These are phyloP conservation scores for Luperina nickerlii DNA, from an alignment of 2,888 invertebrate species.

Conservation along the genomic window DNA sequence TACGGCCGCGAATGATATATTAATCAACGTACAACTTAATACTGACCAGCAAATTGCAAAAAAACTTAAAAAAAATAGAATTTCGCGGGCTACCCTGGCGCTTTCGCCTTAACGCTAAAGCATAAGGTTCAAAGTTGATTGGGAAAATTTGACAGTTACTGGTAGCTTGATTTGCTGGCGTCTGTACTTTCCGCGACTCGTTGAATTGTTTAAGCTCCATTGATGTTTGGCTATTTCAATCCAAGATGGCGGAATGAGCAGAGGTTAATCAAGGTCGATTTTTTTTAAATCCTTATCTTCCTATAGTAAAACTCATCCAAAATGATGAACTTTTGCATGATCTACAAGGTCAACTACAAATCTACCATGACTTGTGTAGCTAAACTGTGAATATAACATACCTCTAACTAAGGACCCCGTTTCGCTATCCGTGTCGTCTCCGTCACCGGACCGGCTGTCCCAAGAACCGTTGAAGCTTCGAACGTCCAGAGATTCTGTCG, in stretches of 20 bases:
- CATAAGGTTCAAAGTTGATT: too few species aligned
- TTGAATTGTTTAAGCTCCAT: too few species aligned
- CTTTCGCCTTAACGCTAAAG: too few species aligned
- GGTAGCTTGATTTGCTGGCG: too few species aligned
- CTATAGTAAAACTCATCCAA: neutral
- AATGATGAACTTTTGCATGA: neutral
- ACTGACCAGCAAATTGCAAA: too few species aligned
- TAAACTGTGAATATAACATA: conserved; percentile 49
- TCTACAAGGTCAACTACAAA: neutral
- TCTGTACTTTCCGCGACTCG: too few species aligned
- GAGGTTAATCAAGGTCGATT: neutral
- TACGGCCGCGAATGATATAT: too few species aligned
- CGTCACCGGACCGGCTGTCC: conserved; percentile 81
- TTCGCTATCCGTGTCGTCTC: conserved; percentile 80
- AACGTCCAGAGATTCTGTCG: conserved; percentile 76
- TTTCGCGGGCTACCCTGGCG: too few species aligned
- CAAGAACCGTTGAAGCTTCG: conserved; percentile 84
- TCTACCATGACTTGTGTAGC: neutral
- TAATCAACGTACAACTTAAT: too few species aligned
- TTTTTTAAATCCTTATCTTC: neutral
- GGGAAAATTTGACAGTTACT: too few species aligned
- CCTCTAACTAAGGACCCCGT: conserved; percentile 80
- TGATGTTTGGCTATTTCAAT: neutral
- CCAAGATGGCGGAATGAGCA: neutral
- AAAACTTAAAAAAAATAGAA: too few species aligned